These are phyloP conservation scores for Eupristina koningsbergeri DNA, from an alignment of 1,140 invertebrate genomes.

Conservation along the genomic window DNA sequence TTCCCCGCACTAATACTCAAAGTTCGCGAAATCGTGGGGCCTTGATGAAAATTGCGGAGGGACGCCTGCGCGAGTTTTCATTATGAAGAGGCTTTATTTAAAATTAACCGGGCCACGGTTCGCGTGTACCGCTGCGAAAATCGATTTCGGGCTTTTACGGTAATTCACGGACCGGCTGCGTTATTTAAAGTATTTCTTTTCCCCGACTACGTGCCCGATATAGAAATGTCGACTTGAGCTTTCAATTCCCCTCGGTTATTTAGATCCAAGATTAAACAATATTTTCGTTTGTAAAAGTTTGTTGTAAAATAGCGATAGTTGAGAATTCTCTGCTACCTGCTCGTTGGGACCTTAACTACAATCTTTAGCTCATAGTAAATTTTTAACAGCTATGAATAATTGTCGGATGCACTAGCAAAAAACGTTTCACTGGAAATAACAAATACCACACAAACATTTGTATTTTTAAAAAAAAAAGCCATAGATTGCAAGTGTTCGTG, in stretches of 20 bases:
- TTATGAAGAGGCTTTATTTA: constrained; percentile 1
- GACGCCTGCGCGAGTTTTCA: background rate
- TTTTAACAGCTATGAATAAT: too few relatives aligned
- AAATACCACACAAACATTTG: too few relatives aligned
- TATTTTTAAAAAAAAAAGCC: too few relatives aligned
- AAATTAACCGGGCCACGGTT: constrained; percentile 5
- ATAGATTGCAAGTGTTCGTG: too few relatives aligned
- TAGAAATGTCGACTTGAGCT: background rate
- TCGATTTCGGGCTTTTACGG: background rate
- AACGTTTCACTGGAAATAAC: too few relatives aligned
- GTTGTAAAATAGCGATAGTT: background rate
- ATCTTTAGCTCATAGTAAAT: too few relatives aligned
- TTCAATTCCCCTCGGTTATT: background rate
- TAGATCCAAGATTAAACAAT: background rate
- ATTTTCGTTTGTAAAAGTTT: background rate
- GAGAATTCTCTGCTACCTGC: background rate
- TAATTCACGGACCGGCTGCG: background rate
- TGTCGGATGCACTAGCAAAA: too few relatives aligned
- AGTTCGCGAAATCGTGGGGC: constrained; percentile 48
- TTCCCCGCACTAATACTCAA: background rate
- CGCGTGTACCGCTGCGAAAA: background rate
- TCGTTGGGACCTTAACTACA: background rate
- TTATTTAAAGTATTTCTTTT: background rate
- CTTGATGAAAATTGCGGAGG: constrained; percentile 10
- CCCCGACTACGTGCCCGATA: background rate